Evolutionary conservation across 1,140 invertebrate species (phyloP).

Genomic region (Chionoecetes opilio): DNA sequence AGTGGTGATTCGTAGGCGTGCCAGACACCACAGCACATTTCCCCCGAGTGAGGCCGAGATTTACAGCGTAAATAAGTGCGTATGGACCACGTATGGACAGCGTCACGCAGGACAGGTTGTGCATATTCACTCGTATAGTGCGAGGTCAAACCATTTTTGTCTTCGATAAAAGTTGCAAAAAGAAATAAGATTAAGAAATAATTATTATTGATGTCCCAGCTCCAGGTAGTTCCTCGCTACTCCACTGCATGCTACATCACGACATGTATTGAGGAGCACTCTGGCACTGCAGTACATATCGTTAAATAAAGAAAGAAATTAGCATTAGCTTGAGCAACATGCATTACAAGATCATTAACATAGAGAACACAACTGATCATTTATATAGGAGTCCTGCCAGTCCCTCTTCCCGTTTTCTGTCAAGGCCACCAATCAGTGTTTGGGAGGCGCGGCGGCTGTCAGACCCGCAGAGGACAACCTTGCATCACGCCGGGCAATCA

Average conservation of each 20-base stretch:
- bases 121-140: constrained; percentile 36
- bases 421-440: not conserved
- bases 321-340: too few relatives aligned
- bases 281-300: too few relatives aligned
- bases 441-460: not conserved
- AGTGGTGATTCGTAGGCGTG: too few relatives aligned
- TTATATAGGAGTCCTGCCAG: not conserved
- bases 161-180: not conserved
- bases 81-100: too few relatives aligned
- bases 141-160: not conserved
- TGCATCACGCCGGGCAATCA: not conserved
- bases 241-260: too few relatives aligned
- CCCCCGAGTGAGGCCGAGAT: constrained; percentile 2
- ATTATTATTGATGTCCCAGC: too few relatives aligned
- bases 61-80: constrained; percentile 45
- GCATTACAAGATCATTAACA: too few relatives aligned
- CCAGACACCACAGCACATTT: too few relatives aligned
- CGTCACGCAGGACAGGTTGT: not conserved
- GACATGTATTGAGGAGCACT: too few relatives aligned
- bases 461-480: not conserved
- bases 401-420: not conserved
- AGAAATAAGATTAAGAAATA: not conserved
- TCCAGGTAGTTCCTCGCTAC: too few relatives aligned
- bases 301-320: too few relatives aligned
- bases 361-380: too few relatives aligned